A percentile compares a stretch with the other conserved stretches of the same genome.
Evolutionary conservation across 2,797 vertebrate genomes (phyloP).

Genomic region (Toxotes lorentzi): DNA sequence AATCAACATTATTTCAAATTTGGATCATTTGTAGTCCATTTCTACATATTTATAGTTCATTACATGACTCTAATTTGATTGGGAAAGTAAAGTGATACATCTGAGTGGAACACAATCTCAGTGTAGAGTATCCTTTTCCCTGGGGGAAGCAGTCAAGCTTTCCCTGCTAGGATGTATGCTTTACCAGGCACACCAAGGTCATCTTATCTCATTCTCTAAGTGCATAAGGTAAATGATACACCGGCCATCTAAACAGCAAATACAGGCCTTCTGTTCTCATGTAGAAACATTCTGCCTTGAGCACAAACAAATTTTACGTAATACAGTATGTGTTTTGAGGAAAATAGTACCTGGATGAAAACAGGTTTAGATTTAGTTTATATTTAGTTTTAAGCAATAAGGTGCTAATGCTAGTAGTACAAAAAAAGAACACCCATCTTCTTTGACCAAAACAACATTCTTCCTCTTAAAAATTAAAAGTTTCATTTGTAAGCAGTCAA

Average conservation of each 20-base stretch:
- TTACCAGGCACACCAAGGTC: constrained; percentile 80
- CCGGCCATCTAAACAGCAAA: constrained; percentile 71
- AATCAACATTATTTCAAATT: constrained; percentile 83
- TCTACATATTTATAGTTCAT: constrained; percentile 88
- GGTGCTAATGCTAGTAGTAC: neutral
- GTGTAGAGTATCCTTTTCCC: constrained; percentile 76
- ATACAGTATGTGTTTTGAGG: constrained; percentile 5
- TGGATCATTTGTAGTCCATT: constrained; percentile 86
- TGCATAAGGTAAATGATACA: constrained; percentile 84
- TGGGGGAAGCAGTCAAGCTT: constrained; percentile 78
- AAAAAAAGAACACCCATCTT: neutral
- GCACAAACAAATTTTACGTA: constrained; percentile 21
- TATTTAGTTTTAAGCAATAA: constrained; percentile 16
- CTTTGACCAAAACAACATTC: neutral
- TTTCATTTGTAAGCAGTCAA: neutral
- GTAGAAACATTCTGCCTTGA: constrained; percentile 49
- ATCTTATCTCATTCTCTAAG: constrained; percentile 85
- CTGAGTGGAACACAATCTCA: constrained; percentile 81
- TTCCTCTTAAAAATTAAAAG: neutral
- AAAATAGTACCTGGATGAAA: constrained; percentile 24
- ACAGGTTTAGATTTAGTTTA: constrained; percentile 26
- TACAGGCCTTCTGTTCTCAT: constrained; percentile 43
- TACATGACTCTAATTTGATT: constrained; percentile 85
- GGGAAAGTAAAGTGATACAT: constrained; percentile 81
- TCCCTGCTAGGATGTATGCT: constrained; percentile 76